Evolutionary conservation across 2,113 vertebrate species (phyloP), one percentile per base, ranked within the genome.

Genomic region (Scomber colias): DNA sequence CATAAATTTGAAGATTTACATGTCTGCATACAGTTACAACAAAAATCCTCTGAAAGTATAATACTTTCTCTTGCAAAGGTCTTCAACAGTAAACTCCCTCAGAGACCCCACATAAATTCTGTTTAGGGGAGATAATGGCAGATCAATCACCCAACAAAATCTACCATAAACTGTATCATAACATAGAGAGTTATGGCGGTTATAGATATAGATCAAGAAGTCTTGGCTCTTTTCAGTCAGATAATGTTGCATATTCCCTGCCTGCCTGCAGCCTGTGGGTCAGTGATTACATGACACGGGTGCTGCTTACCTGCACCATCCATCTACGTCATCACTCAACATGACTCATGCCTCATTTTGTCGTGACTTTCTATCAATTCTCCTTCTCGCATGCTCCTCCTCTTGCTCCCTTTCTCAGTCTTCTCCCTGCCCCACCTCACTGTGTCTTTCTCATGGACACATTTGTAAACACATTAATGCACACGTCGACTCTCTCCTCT

Each of bases 341-440:
- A 79, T 92, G 86, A 91, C 76, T 92, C 90, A 90, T 75, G 24
- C 61, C 63, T 76, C 71, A 53, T 77, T 83, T 68, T 72, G 85
- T 89, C 79, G 45, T 90, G 85, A 88, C 85, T 56, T 24, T 73
- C 31, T 46, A 48, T 75, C 61, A 59, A 15, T 48, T 46, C 67
- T 48, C 77, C 54, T 59, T 68, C 79, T 65, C 53, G 59, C 53
- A 48, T 17, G 24, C 68, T 35, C 67, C 56, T 62, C 44, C 54
- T 67, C 11, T 63, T 12, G 12, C 69, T 66, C 65, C 48, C 17
- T 51, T n/a, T 11, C 27, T n/a, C 27, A 2, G 50, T 10, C 49
- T 45, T 62, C 51, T 50, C 40, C 63, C 44, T 71, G 35, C 49
- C n/a, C 51, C 3, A 61, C 60, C 54, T 53, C 12, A 0, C 57